Evolutionary conservation across 2,113 vertebrate genomes (phyloP).

Genomic region (Oryctolagus cuniculus): DNA sequence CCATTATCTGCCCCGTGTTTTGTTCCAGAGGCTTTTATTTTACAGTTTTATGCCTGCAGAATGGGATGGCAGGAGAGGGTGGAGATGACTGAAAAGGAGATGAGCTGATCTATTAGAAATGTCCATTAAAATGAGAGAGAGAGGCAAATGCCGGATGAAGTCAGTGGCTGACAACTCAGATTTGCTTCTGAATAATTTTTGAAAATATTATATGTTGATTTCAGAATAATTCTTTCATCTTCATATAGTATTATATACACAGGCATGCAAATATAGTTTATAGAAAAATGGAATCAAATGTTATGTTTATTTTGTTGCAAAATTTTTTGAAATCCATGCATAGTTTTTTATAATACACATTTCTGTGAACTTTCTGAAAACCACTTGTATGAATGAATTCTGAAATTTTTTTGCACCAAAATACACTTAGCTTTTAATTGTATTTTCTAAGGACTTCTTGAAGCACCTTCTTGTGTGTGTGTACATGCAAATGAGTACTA

Average conservation of each 20-base stretch:
- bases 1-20: neutral
- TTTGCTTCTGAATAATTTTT: constrained; percentile 21
- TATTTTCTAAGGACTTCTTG: too few relatives aligned
- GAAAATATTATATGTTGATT: neutral
- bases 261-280: too few relatives aligned
- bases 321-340: too few relatives aligned
- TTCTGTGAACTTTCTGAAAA: too few relatives aligned
- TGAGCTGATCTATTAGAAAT: constrained; percentile 32
- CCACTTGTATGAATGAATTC: too few relatives aligned
- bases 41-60: neutral
- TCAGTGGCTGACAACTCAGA: neutral
- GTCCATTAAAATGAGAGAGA: constrained; percentile 11
- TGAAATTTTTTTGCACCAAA: too few relatives aligned
- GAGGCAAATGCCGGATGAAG: neutral
- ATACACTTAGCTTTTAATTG: too few relatives aligned
- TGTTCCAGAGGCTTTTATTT: neutral
- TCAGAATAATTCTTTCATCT: neutral
- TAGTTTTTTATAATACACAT: too few relatives aligned
- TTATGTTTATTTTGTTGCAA: too few relatives aligned
- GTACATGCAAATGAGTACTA: neutral
- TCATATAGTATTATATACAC: neutral
- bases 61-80: neutral
- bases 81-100: constrained; percentile 11
- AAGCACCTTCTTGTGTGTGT: neutral
- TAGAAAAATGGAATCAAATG: too few relatives aligned